Evolutionary conservation across 2,113 vertebrate genomes (phyloP).

Genomic region (Toxotes chatareus): DNA sequence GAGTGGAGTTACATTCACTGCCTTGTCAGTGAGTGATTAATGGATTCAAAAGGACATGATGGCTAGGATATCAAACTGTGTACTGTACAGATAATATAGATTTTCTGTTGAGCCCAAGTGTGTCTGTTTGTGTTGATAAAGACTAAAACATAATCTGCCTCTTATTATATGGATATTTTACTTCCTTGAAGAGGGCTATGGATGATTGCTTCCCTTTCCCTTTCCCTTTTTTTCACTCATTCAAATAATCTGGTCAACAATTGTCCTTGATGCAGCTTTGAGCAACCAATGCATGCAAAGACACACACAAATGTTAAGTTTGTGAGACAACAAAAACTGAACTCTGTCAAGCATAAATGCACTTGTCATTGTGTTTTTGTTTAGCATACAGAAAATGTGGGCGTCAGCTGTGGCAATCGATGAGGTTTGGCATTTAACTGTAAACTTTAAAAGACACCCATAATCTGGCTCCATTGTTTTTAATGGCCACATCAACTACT

Average conservation of each 20-base stretch:
- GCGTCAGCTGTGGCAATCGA: slow-evolving; percentile 68
- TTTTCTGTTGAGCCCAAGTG: slow-evolving; percentile 65
- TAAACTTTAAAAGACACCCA: slow-evolving; percentile 76
- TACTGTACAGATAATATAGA: slow-evolving; percentile 74
- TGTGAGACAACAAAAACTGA: slow-evolving; percentile 46
- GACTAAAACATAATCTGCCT: slow-evolving; percentile 72
- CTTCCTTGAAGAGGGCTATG: slow-evolving; percentile 59
- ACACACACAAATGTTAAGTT: slow-evolving; percentile 42
- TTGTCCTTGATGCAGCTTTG: slow-evolving; percentile 66
- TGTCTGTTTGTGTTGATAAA: slow-evolving; percentile 80
- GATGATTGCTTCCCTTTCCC: slow-evolving; percentile 47
- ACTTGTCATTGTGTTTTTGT: slow-evolving; percentile 49
- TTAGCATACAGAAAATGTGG: slow-evolving; percentile 58
- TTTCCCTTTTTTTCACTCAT: slow-evolving; percentile 36
- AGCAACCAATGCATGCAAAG: slow-evolving; percentile 19
- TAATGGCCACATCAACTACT: slow-evolving; percentile 82
- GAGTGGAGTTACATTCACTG: slow-evolving; percentile 59
- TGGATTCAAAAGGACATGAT: slow-evolving; percentile 77
- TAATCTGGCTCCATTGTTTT: slow-evolving; percentile 80
- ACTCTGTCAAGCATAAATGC: slow-evolving; percentile 39
- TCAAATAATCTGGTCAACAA: slow-evolving; percentile 67
- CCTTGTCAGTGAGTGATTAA: slow-evolving; percentile 78
- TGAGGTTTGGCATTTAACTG: slow-evolving; percentile 79
- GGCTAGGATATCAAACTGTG: slow-evolving; percentile 75
- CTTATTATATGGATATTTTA: slow-evolving; percentile 75